Evolutionary conservation across 2,113 vertebrate species (phyloP).

Genomic region (Marcusenius ussheri): DNA sequence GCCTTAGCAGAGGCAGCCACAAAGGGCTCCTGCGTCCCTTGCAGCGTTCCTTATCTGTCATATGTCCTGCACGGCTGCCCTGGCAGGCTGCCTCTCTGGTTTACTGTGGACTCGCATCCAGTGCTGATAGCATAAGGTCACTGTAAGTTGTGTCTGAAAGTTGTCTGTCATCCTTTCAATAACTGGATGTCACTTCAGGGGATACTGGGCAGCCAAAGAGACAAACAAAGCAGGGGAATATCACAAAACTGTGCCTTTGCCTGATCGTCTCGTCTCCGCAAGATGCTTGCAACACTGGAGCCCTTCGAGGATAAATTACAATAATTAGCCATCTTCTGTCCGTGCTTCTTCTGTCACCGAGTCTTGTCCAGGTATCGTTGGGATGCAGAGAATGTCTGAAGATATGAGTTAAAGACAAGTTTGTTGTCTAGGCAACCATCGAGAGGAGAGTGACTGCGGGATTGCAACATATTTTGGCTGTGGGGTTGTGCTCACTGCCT

Average conservation of each 20-base stretch:
- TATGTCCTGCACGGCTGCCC: neutral
- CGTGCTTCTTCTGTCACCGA: neutral
- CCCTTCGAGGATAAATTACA: neutral
- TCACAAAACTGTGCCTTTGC: neutral
- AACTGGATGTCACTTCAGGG: neutral
- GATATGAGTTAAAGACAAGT: constrained; percentile 11
- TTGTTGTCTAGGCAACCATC: constrained; percentile 20
- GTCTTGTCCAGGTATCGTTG: constrained; percentile 9
- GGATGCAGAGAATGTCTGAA: neutral
- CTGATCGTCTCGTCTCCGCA: neutral
- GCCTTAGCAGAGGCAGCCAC: constrained; percentile 28
- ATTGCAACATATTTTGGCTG: constrained; percentile 8
- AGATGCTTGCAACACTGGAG: neutral
- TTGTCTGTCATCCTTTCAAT: neutral
- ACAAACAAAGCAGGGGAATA: neutral
- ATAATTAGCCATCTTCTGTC: neutral
- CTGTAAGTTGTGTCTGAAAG: neutral
- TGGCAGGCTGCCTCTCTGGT: neutral
- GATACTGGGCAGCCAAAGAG: neutral
- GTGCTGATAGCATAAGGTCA: neutral
- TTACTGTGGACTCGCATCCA: neutral
- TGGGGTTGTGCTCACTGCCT: neutral
- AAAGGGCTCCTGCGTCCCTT: neutral
- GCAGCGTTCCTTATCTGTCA: neutral
- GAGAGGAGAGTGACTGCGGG: neutral